phyloP scores from a whole-genome alignment of 2,797 vertebrate species.

The Eospalax fontanierii region DNA sequence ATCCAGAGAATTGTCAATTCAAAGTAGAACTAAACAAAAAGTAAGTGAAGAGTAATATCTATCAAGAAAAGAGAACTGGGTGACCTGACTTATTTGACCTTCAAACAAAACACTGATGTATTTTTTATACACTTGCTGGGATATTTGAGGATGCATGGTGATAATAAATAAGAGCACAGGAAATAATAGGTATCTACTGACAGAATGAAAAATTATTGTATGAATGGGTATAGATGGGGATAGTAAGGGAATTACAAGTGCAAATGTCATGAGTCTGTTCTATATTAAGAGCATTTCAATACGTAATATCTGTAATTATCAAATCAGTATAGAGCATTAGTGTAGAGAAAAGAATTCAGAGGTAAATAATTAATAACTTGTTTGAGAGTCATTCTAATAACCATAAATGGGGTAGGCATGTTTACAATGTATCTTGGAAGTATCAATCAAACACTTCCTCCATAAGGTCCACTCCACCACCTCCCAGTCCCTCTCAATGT shows the following conservation, averaged over 20 bases:
- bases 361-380: too few species aligned
- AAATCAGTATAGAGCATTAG: background rate
- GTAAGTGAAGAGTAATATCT: background rate
- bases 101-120: background rate
- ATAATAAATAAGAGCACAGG: background rate
- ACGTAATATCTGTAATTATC: background rate
- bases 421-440: too few species aligned
- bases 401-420: too few species aligned
- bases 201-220: background rate
- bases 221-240: background rate
- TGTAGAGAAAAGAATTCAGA: background rate
- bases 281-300: background rate
- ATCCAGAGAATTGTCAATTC: background rate
- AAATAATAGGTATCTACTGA: background rate
- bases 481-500: too few species aligned
- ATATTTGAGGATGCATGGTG: background rate
- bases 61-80: background rate
- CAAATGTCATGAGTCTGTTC: background rate
- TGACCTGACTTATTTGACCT: too few species aligned
- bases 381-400: too few species aligned
- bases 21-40: background rate
- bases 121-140: background rate
- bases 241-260: background rate
- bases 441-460: too few species aligned
- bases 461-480: too few species aligned